A percentile compares a stretch with the other conserved stretches of the same genome.
These are phyloP conservation scores for Xiphias gladius DNA, from an alignment of 2,113 vertebrate genomes.

Conservation along the genomic window DNA sequence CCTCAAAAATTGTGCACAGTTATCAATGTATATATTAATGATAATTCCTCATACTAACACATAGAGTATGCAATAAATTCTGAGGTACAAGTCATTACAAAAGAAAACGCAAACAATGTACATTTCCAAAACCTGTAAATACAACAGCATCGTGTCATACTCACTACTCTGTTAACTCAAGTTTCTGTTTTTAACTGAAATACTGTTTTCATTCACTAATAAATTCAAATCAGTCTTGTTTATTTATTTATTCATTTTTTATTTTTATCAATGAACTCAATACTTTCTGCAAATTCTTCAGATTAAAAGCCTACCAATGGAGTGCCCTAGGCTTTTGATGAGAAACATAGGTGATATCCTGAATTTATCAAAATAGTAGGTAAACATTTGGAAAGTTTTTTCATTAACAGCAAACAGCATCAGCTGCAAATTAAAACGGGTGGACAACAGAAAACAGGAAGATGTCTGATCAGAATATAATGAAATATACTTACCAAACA, in stretches of 20 bases:
- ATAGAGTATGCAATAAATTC: neutral
- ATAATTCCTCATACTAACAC: neutral
- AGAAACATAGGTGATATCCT: neutral
- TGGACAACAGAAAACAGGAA: no score
- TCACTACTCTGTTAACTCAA: neutral
- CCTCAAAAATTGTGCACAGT: neutral
- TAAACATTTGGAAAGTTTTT: neutral
- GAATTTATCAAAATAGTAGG: neutral
- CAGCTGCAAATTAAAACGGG: no score
- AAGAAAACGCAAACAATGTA: neutral
- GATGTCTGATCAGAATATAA: no score
- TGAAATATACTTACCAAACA: no score
- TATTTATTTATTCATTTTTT: no score
- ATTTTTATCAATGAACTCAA: no score
- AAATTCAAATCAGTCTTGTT: neutral
- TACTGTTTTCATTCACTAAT: neutral
- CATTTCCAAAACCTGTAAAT: no score
- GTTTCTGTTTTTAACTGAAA: neutral
- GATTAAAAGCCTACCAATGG: neutral
- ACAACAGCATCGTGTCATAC: no score
- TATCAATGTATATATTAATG: neutral
- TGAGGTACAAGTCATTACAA: neutral
- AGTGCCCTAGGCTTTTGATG: neutral
- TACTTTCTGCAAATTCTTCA: neutral
- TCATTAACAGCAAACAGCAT: no score